Evolutionary conservation across 2,888 invertebrate species (phyloP).

Genomic region (Alloscopus bannaensis): DNA sequence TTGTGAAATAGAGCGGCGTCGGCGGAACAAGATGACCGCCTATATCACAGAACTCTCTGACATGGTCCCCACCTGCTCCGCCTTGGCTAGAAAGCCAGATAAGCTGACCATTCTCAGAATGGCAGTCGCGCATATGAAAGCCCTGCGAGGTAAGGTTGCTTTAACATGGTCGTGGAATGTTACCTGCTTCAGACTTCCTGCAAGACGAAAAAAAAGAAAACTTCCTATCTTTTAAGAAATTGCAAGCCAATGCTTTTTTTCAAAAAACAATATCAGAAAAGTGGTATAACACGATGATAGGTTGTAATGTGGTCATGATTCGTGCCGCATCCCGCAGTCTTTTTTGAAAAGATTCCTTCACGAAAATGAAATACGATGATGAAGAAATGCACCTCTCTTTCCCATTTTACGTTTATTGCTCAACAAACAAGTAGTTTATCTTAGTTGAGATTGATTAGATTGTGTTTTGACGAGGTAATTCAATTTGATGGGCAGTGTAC

Average conservation of each 20-base stretch:
- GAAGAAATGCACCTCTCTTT: constrained; percentile 13
- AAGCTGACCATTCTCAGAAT: constrained; percentile 98
- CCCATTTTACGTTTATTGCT: background rate
- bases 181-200: background rate
- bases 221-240: background rate
- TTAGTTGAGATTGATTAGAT: background rate
- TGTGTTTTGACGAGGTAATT: too few relatives aligned
- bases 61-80: constrained; percentile 99
- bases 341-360: constrained; percentile 3
- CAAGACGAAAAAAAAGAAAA: background rate
- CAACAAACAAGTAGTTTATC: background rate
- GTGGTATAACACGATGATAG: constrained; percentile 17
- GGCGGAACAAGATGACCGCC: constrained; percentile 99
- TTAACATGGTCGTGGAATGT: background rate
- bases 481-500: too few relatives aligned
- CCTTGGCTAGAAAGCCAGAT: constrained; percentile 98
- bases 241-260: background rate
- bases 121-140: constrained; percentile 99
- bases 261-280: background rate
- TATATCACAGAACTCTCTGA: constrained; percentile 99
- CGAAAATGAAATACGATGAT: constrained; percentile 27
- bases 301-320: constrained; percentile 26
- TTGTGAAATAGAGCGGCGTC: constrained; percentile 98
- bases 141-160: constrained; percentile 87
- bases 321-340: constrained; percentile 52